Evolutionary conservation across 1,140 invertebrate genomes (phyloP).

Genomic region (Drosophila pruinosa): DNA sequence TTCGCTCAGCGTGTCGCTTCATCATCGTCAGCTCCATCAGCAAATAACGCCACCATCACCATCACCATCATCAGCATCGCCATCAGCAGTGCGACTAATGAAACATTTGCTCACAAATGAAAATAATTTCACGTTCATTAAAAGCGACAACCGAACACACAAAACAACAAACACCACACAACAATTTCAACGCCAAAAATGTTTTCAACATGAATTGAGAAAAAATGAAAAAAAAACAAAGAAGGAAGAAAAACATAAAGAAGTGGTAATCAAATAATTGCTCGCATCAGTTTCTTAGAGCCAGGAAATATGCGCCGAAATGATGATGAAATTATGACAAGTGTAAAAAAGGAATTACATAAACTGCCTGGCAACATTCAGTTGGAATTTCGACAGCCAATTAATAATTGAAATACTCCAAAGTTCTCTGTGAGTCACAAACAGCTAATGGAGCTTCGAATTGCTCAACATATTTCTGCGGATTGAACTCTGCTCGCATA

Average conservation of each 20-base stretch:
- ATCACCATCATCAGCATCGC: not conserved
- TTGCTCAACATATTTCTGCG: not conserved
- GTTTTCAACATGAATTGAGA: slow-evolving; percentile 25
- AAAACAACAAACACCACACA: slow-evolving; percentile 20
- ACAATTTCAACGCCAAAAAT: slow-evolving; percentile 7
- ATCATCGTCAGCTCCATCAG: slow-evolving; percentile 17
- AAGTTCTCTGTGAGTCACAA: not conserved
- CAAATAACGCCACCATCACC: slow-evolving; percentile 11
- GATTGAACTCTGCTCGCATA: not conserved
- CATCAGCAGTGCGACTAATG: slow-evolving; percentile 43
- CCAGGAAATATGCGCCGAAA: too few relatives aligned
- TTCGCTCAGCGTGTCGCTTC: slow-evolving; percentile 34
- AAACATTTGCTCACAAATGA: slow-evolving; percentile 58
- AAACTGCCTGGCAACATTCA: slow-evolving; percentile 12
- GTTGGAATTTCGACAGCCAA: slow-evolving; percentile 1
- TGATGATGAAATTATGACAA: slow-evolving; percentile 48
- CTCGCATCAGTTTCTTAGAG: not conserved
- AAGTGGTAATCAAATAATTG: slow-evolving; percentile 50
- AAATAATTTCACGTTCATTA: slow-evolving; percentile 74
- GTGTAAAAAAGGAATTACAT: slow-evolving; percentile 40
- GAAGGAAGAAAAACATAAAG: not conserved
- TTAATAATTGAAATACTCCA: slow-evolving; percentile 10
- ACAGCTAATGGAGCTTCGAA: not conserved
- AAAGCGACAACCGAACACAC: slow-evolving; percentile 28
- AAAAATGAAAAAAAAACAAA: not conserved